A percentile compares a stretch with the other conserved stretches of the same genome.
Conservation (phyloP, 2,888 invertebrate species). For the Malthinus flaveolus region DNA sequence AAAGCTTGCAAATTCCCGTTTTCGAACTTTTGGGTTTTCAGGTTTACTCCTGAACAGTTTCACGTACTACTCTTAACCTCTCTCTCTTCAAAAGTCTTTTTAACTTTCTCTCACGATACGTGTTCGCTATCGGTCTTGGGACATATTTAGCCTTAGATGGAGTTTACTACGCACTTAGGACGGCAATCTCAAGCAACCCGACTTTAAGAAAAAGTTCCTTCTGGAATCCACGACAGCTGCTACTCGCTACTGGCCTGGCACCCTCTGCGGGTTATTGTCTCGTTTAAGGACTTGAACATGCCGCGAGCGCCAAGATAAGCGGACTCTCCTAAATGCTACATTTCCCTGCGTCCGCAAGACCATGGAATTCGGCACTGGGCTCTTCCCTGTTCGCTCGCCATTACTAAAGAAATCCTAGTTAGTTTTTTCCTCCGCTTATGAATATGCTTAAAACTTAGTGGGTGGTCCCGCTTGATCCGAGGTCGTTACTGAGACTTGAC, state of each 20-base stretch:
- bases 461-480: background rate
- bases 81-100: constrained; percentile 49
- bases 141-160: constrained; percentile 55
- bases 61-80: constrained; percentile 58
- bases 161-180: constrained; percentile 62
- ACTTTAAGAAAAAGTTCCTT: constrained; percentile 55
- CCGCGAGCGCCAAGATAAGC: constrained; percentile 45
- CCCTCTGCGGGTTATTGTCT: constrained; percentile 58
- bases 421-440: background rate
- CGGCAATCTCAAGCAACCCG: constrained; percentile 64
- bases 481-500: too few species aligned
- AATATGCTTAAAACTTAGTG: background rate
- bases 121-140: constrained; percentile 65
- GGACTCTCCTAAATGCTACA: constrained; percentile 56
- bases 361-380: constrained; percentile 36
- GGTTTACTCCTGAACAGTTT: constrained; percentile 54
- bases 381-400: constrained; percentile 58
- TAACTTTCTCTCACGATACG: constrained; percentile 56
- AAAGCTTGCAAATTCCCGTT: constrained; percentile 36
- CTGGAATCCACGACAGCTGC: constrained; percentile 43
- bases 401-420: background rate
- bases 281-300: constrained; percentile 59
- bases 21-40: constrained; percentile 44
- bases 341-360: constrained; percentile 53
- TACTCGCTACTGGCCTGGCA: constrained; percentile 61